Base-by-base conservation (phyloP, 1,140 invertebrate genomes). In the Drosophila suzukii region DNA sequence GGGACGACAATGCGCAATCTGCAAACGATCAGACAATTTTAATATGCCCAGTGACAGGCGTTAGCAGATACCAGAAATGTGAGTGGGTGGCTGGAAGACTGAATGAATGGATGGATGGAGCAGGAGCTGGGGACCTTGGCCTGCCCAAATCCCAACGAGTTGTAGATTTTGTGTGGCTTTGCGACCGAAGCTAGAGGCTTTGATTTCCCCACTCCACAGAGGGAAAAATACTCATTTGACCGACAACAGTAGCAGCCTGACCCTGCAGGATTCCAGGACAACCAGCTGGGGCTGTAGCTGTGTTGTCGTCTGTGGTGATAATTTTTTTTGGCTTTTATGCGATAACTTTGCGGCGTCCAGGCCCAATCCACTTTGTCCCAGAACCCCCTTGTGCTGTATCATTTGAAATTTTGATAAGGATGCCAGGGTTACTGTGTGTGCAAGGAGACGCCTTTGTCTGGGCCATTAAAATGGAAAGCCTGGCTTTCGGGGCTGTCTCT, bases 301-400 rank as follows among this genome's bases (percentile, higher is more conserved):
- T 84, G 76, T 79, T 83, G 79, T 78, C 76, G 66, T 81, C 80
- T 89, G 65, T 61, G 72, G 84, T 89, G 84, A 89, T 89, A 89
- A 89, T 89, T 89, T 89, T 89, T 89, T 89, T 89, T 84, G 81
- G 84, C 84, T 89, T 89, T 89, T 83, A 89, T 89, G 77, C 79
- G 85, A 89, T 89, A 89, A 89, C 84, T 89, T 89, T 88, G 66
- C 56, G 70, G 77, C 72, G 74, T 17, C 68, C 72, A 58, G 57
- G 53, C 70, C 51, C 55, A 56, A 65, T 60, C 51, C 60, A 53
- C 36, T 78, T 46, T n/a, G 58, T 46, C 36, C 32, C 32, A 34
- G 34, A 24, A 27, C 27, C 63, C 55, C 34, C 46, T 43, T 56
- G 54, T 57, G 78, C 60, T 65, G 65, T 65, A 81, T 78, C 78